Evolutionary conservation across 2,797 vertebrate species (phyloP).

Genomic region (Cyprinella venusta): DNA sequence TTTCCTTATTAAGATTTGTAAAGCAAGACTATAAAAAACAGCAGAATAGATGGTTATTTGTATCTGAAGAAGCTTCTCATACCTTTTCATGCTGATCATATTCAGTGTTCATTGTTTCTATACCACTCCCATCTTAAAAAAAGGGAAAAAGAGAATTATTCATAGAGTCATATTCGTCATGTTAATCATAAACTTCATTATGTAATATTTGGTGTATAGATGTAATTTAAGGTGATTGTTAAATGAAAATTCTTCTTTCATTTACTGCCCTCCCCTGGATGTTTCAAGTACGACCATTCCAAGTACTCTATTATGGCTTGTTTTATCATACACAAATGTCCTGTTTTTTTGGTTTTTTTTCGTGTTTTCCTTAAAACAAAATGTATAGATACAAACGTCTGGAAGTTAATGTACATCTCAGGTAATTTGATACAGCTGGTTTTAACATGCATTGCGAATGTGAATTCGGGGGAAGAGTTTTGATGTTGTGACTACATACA

Average conservation of each 20-base stretch:
- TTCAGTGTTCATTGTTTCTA: constrained; percentile 58
- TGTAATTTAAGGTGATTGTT: background rate
- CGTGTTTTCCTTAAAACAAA: too few species aligned
- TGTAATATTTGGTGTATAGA: background rate
- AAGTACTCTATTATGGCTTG: background rate
- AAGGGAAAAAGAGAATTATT: background rate
- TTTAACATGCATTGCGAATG: constrained; percentile 10
- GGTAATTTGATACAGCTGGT: background rate
- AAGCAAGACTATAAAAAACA: background rate
- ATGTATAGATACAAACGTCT: background rate
- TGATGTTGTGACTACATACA: background rate
- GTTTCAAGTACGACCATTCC: background rate
- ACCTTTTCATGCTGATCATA: constrained; percentile 69
- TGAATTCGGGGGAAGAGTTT: too few species aligned
- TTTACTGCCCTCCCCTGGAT: constrained; percentile 46
- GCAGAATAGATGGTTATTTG: background rate
- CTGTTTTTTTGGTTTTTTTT: too few species aligned
- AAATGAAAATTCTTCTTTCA: background rate
- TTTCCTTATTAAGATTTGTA: background rate
- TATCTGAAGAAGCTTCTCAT: constrained; percentile 43
- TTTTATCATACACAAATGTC: background rate
- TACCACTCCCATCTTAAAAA: constrained; percentile 37
- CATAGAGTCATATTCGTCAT: background rate
- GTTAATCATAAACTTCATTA: background rate
- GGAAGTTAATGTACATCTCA: background rate